Evolutionary conservation across 2,797 vertebrate species (phyloP), one percentile per base, ranked within the genome.

Genomic region (Neosalanx taihuensis): DNA sequence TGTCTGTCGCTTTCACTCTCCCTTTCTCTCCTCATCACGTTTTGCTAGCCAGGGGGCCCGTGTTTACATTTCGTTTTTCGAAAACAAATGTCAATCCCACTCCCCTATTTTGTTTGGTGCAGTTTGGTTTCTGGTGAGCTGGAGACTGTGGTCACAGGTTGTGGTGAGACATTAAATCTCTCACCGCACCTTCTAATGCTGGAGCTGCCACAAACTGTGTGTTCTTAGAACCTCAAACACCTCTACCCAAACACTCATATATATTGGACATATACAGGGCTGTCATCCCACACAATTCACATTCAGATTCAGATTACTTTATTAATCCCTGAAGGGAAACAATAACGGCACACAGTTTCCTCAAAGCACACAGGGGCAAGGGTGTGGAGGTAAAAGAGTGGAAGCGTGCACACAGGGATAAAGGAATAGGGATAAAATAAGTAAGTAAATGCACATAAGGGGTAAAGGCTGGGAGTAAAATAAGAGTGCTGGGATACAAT

Each of bases 1-100:
- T 4, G 12, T 57, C 37, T 13, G n/a, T 10, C 29, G 7, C 58
- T 70, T 7, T 60, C 57, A 4, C 35, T 35, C 31, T 60, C 23
- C 9, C 13, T 41, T 35, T 37, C 57, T 29, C 64, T 49, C 64
- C n/a, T 18, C 20, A 53, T 61, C 6, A 20, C 18, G 18, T 29
- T 61, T 29, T 31, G 6, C 4, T 63, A 76, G 67, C 83, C 29
- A 23, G 58, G 72, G n/a, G 9, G 63, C 29, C 29, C 74, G 81
- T 86, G 79, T 84, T 89, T 85, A 80, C 30, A 82, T 71, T 75
- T 68, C 75, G 69, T 65, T 71, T 72, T 73, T 85, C 75, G 72
- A 85, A 84, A 84, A 81, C 62, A 88, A 84, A 86, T 69, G 3
- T 4, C 71, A 72, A 49, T 57, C 77, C 78, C 71, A 81, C 75